Conservation (phyloP, 1,140 invertebrate species). For the Tetramorium alpestre region DNA sequence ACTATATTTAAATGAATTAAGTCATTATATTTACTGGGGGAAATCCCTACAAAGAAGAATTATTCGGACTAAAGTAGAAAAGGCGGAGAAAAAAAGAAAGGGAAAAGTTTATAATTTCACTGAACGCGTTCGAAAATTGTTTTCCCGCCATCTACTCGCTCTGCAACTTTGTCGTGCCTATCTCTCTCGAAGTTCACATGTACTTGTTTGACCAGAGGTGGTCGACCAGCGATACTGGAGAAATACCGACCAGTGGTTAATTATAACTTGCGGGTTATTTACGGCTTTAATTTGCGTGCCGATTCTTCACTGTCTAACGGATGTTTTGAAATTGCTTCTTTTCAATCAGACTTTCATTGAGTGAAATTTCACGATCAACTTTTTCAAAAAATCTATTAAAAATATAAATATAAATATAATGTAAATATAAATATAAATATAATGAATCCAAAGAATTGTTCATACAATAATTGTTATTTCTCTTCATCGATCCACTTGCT, state of each 20-base stretch:
- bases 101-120: not conserved
- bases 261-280: constrained; percentile 35
- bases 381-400: not conserved
- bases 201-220: constrained; percentile 41
- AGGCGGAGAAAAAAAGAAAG: not conserved
- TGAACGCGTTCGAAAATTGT: not conserved
- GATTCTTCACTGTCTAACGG: constrained; percentile 22
- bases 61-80: not conserved
- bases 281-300: constrained; percentile 1
- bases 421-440: too few relatives aligned
- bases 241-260: constrained; percentile 29
- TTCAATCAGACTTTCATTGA: not conserved
- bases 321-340: not conserved
- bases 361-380: not conserved
- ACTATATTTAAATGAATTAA: not conserved
- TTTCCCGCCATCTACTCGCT: not conserved
- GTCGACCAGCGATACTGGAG: constrained; percentile 21
- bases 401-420: too few relatives aligned
- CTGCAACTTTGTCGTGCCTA: constrained; percentile 33
- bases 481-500: not conserved
- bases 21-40: not conserved
- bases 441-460: not conserved
- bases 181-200: constrained; percentile 20
- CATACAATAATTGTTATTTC: not conserved
- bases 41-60: not conserved